These are phyloP conservation scores for Gambusia holbrooki DNA, from an alignment of 2,113 vertebrate species.

Conservation along the genomic window DNA sequence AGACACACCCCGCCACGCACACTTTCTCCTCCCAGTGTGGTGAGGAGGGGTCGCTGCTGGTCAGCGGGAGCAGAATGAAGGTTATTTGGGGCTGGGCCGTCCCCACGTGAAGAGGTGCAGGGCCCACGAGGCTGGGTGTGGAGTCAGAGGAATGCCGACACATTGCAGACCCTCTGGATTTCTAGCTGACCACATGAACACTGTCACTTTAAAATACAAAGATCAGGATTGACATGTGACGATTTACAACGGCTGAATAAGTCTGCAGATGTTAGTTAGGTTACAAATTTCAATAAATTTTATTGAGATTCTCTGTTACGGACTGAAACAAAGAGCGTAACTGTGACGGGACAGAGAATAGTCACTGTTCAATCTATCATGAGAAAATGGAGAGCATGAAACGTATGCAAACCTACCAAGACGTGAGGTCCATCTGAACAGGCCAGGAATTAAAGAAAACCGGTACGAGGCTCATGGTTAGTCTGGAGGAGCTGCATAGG, in stretches of 20 bases:
- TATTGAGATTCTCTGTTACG: background rate
- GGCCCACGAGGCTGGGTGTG: constrained; percentile 43
- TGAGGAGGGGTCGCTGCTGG: constrained; percentile 10
- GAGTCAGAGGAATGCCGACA: constrained; percentile 42
- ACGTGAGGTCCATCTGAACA: too few relatives aligned
- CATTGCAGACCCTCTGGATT: constrained; percentile 31
- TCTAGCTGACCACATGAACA: background rate
- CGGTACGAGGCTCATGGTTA: too few relatives aligned
- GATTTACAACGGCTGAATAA: too few relatives aligned
- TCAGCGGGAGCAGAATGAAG: constrained; percentile 56
- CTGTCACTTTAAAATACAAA: background rate
- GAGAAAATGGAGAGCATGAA: too few relatives aligned
- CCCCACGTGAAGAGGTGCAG: constrained; percentile 30
- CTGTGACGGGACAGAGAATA: too few relatives aligned
- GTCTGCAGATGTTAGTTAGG: too few relatives aligned
- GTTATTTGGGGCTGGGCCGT: constrained; percentile 75
- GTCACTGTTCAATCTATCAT: too few relatives aligned
- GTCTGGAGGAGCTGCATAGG: too few relatives aligned
- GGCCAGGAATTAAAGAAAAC: too few relatives aligned
- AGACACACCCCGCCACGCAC: constrained; percentile 11
- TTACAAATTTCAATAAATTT: background rate
- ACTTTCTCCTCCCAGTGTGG: constrained; percentile 40
- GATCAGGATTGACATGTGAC: too few relatives aligned
- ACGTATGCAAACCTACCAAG: too few relatives aligned
- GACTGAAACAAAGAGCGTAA: too few relatives aligned